phyloP scores from a whole-genome alignment of 2,113 vertebrate species.

The Campylomormyrus numenius region DNA sequence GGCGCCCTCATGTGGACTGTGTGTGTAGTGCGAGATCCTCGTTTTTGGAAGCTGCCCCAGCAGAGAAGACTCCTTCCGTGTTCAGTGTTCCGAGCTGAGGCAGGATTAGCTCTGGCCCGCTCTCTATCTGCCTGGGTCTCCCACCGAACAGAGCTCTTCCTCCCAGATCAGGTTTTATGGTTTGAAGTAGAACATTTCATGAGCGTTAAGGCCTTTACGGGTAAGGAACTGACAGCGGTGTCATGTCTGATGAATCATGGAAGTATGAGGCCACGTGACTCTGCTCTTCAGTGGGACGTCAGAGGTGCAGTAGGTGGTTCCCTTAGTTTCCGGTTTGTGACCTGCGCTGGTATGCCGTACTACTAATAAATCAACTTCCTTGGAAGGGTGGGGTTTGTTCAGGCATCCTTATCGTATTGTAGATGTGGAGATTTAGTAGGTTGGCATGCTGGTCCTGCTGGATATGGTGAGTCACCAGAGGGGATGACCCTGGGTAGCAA shows the following conservation, averaged over 20 bases:
- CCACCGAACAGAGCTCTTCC: background rate
- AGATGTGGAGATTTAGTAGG: background rate
- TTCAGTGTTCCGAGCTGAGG: background rate
- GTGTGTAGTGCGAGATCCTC: background rate
- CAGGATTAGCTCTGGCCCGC: background rate
- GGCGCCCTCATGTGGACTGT: background rate
- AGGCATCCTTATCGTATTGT: background rate
- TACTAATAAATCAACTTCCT: background rate
- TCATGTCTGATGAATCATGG: fast-evolving
- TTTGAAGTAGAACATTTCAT: background rate
- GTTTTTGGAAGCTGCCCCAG: background rate
- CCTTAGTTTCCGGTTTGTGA: background rate
- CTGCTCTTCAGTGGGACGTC: background rate
- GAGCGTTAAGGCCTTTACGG: background rate
- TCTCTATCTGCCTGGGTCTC: background rate
- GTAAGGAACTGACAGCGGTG: background rate
- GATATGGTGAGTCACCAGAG: background rate
- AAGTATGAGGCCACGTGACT: background rate
- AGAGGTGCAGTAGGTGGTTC: background rate
- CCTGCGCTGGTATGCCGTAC: background rate
- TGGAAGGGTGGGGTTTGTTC: background rate
- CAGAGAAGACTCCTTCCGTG: background rate
- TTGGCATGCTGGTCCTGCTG: background rate
- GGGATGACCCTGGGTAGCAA: background rate
- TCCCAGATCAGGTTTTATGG: background rate